phyloP scores from a whole-genome alignment of 2,113 vertebrate species.

The Prionailurus viverrinus region DNA sequence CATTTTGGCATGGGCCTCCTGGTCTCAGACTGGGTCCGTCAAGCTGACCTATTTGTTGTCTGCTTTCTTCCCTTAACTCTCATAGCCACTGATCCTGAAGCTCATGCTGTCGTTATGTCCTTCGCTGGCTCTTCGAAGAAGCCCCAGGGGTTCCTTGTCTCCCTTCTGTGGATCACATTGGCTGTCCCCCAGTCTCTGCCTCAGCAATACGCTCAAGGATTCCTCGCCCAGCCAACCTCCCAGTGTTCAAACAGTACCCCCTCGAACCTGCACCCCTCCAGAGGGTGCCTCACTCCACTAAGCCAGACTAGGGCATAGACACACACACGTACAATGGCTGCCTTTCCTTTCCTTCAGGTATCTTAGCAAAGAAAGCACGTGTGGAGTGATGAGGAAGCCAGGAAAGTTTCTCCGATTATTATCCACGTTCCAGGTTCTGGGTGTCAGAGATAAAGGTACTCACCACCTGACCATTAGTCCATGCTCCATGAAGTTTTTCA shows the following conservation, averaged over 20 bases:
- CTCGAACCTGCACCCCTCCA: fast-evolving
- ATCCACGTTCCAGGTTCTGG: background rate
- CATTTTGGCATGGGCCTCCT: background rate
- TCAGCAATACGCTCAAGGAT: background rate
- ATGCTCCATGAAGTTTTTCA: conserved; percentile 98
- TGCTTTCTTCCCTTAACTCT: background rate
- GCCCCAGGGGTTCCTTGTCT: background rate
- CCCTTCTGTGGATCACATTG: background rate
- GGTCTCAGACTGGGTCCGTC: background rate
- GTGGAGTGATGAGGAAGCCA: background rate
- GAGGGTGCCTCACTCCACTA: background rate
- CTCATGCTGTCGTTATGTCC: background rate
- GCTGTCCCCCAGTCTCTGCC: background rate
- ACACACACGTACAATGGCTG: background rate
- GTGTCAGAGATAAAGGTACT: conserved; percentile 81
- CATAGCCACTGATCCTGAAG: background rate
- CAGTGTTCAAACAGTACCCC: background rate
- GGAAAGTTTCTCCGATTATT: background rate
- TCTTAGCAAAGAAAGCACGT: background rate
- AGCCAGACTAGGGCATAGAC: background rate
- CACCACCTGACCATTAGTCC: conserved; percentile 97
- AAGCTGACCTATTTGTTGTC: background rate
- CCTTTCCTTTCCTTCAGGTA: background rate
- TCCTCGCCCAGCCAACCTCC: background rate
- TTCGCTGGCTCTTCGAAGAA: background rate